Conservation (phyloP, 2,113 vertebrate genomes). For the Mellivora capensis region DNA sequence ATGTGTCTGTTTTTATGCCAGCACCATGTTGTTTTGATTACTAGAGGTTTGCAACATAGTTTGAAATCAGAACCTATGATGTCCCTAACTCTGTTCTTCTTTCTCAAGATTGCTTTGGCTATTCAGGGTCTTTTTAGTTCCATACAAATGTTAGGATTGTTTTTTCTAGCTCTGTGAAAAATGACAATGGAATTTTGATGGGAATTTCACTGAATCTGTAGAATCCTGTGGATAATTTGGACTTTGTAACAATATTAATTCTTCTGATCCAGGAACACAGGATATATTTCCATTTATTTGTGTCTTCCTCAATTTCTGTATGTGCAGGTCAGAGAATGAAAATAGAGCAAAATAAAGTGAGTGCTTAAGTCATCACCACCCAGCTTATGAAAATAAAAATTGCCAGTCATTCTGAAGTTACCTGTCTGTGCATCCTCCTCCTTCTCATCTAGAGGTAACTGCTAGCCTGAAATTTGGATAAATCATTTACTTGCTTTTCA, state of each 20-base stretch:
- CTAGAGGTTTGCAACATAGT: not conserved
- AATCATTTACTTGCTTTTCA: not conserved
- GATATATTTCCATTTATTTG: not conserved
- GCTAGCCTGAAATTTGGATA: not conserved
- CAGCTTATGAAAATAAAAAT: conserved; percentile 16
- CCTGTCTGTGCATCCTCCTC: not conserved
- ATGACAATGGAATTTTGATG: not conserved
- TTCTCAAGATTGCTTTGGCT: not conserved
- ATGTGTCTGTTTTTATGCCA: not conserved
- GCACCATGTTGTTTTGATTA: not conserved
- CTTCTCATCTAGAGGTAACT: not conserved
- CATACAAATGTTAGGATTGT: not conserved
- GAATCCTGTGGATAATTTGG: not conserved
- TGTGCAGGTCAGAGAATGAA: conserved; percentile 19
- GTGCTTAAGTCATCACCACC: not conserved
- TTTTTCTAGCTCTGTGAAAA: not conserved
- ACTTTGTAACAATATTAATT: not conserved
- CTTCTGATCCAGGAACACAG: not conserved
- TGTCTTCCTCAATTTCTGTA: not conserved
- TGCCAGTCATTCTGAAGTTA: not conserved
- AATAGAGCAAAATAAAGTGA: not conserved
- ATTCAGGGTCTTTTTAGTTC: not conserved
- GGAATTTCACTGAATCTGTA: not conserved
- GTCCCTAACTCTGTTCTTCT: not conserved
- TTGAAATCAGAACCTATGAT: not conserved